Evolutionary conservation across 1,140 invertebrate species (phyloP).

Genomic region (Nomia melanderi): DNA sequence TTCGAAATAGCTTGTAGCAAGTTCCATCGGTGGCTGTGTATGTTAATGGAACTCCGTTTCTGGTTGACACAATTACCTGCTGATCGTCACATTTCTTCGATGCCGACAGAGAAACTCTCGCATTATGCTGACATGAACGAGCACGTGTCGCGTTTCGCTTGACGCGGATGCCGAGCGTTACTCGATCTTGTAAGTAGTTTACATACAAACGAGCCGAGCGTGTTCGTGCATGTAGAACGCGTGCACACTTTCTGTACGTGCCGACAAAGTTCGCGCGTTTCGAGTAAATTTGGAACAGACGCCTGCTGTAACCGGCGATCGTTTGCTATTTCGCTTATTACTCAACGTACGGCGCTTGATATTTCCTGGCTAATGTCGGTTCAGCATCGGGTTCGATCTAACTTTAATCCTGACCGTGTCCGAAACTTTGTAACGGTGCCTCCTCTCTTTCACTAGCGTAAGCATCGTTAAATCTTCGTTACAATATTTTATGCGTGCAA

Average conservation of each 20-base stretch:
- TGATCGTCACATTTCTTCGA: not conserved
- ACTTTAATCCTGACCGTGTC: not conserved
- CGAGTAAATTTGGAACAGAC: slow-evolving; percentile 47
- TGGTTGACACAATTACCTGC: too few species aligned
- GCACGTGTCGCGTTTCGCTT: slow-evolving; percentile 41
- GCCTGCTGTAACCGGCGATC: not conserved
- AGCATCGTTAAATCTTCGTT: too few species aligned
- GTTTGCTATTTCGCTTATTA: slow-evolving; percentile 37
- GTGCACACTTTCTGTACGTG: slow-evolving; percentile 22
- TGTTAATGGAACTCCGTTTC: not conserved
- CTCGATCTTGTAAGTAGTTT: slow-evolving; percentile 34
- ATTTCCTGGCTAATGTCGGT: not conserved
- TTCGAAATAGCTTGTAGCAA: too few species aligned
- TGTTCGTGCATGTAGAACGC: slow-evolving; percentile 30
- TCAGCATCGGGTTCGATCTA: not conserved
- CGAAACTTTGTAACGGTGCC: not conserved
- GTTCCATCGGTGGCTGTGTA: too few species aligned
- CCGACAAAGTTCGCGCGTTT: slow-evolving; percentile 32
- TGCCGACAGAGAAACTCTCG: not conserved
- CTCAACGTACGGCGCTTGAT: not conserved
- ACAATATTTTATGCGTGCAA: too few species aligned
- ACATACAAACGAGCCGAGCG: slow-evolving; percentile 39
- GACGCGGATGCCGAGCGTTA: slow-evolving; percentile 15
- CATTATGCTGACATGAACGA: not conserved
- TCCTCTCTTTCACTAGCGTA: not conserved